Percentiles rank a stretch among this genome's conserved stretches.
These are phyloP conservation scores for Labeo calbasu DNA, from an alignment of 2,797 vertebrate species.

Conservation along the genomic window DNA sequence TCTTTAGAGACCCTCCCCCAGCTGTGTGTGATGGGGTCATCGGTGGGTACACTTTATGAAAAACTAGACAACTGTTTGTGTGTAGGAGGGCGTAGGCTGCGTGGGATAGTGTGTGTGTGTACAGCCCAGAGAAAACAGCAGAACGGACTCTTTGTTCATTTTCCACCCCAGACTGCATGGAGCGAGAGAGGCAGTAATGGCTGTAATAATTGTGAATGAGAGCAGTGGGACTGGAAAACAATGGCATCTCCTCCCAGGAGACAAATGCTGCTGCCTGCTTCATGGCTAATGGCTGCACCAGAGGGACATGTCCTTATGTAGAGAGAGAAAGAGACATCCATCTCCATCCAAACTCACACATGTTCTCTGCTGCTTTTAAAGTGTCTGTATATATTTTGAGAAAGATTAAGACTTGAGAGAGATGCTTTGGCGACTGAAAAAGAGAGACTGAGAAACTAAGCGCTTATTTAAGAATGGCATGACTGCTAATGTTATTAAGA, in stretches of 20 bases:
- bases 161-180: constrained; percentile 41
- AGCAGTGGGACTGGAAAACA: constrained; percentile 48
- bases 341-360: constrained; percentile 4
- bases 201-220: constrained; percentile 53
- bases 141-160: constrained; percentile 38
- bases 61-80: constrained; percentile 35
- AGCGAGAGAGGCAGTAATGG: constrained; percentile 49
- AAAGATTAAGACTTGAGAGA: background rate
- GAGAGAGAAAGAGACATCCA: constrained; percentile 25
- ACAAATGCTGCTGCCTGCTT: constrained; percentile 31
- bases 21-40: constrained; percentile 10
- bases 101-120: background rate
- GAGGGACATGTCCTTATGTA: constrained; percentile 34
- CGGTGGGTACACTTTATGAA: constrained; percentile 10
- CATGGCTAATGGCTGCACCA: constrained; percentile 49
- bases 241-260: constrained; percentile 46
- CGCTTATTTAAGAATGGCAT: background rate
- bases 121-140: background rate
- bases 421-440: background rate
- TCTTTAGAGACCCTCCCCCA: constrained; percentile 21
- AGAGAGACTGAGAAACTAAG: background rate
- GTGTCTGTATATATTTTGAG: background rate
- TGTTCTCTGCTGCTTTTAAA: constrained; percentile 6
- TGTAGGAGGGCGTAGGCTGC: constrained; percentile 9
- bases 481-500: constrained; percentile 26